Base-by-base conservation (phyloP, 1,140 invertebrate species). In the Globodera rostochiensis region DNA sequence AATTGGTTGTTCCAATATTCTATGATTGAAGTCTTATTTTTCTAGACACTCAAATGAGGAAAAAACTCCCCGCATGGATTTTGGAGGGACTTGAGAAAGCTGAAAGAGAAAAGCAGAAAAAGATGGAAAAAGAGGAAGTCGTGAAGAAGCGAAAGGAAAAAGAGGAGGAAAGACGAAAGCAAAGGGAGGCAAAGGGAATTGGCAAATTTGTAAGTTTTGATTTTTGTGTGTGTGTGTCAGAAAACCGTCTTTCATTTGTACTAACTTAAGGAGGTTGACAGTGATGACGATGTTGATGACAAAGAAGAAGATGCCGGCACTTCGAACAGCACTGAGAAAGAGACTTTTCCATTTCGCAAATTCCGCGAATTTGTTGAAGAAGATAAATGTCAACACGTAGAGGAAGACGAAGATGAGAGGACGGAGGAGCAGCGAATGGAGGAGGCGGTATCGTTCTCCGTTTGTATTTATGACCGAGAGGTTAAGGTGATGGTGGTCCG, bases 71-170 rank as follows among this genome's bases (percentile, higher is more conserved):
- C 70, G 94, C 94, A 6, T 98, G 96, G 96, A 97, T 98, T 81
- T 91, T 95, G 86, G 95, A 97, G 92, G 95, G 96, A 57, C 91
- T 98, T 80, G 96, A 98, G 90, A 98, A 98, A 92, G 97, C 98
- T 95, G 96, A 98, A 91, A 92, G 94, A 73, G 96, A 98, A 85
- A 98, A 98, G 90, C 93, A 94, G 87, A 95, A 94, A 86, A 94
- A 95, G 85, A 91, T 95, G 82, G 95, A 97, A 90, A 93, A 89
- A 76, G 91, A 91, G 57, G 60, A 83, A 69, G 45, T 75, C 67
- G 82, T 87, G 76, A 84, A 88, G 78, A 86, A 88, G 71, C 78
- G 78, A 73, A 82, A 84, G 66, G 86, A 87, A 50, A 81, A 80
- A 15, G 83, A 85, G 60, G 60, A 36, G 53, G 67, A 80, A 66